A percentile compares a stretch with the other conserved stretches of the same genome.
These are phyloP conservation scores for Ernsta delagoae DNA, from an alignment of 2,888 invertebrate genomes.

Conservation along the genomic window DNA sequence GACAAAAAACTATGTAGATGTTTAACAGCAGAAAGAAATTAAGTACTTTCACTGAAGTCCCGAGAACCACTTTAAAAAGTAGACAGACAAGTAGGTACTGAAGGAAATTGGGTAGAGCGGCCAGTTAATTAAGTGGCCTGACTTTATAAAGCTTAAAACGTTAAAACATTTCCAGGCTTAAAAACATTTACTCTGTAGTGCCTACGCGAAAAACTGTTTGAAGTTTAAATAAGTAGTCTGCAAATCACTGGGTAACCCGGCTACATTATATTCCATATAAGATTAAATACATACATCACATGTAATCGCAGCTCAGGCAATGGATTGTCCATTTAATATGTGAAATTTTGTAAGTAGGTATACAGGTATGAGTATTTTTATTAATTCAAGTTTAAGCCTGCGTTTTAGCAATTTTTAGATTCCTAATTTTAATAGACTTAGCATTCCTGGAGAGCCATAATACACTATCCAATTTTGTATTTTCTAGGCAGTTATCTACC, in stretches of 20 bases:
- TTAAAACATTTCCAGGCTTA: slow-evolving; percentile 4
- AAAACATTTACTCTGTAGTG: slow-evolving; percentile 7
- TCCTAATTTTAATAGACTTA: too few relatives aligned
- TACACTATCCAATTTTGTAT: too few relatives aligned
- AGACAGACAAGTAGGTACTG: slow-evolving; percentile 9
- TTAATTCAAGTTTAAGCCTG: too few relatives aligned
- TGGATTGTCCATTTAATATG: neutral
- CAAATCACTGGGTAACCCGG: neutral
- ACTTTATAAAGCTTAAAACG: slow-evolving; percentile 20
- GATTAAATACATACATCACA: neutral
- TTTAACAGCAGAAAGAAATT: too few relatives aligned
- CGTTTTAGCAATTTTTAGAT: too few relatives aligned
- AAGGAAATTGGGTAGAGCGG: slow-evolving; percentile 14
- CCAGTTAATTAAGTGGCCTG: slow-evolving; percentile 14
- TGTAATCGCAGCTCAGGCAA: neutral
- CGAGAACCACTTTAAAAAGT: slow-evolving; percentile 10
- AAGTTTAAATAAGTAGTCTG: neutral
- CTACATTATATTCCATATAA: neutral
- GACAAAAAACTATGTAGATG: too few relatives aligned
- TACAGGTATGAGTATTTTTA: too few relatives aligned
- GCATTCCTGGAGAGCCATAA: too few relatives aligned
- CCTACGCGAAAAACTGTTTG: slow-evolving; percentile 15
- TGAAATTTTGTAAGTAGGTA: too few relatives aligned
- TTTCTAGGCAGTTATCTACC: too few relatives aligned
- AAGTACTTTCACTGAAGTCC: neutral